Percentiles rank a stretch among this genome's conserved stretches.
These are phyloP conservation scores for Stomatorhinus ivindoensis DNA, from an alignment of 2,113 vertebrate genomes.

Conservation along the genomic window DNA sequence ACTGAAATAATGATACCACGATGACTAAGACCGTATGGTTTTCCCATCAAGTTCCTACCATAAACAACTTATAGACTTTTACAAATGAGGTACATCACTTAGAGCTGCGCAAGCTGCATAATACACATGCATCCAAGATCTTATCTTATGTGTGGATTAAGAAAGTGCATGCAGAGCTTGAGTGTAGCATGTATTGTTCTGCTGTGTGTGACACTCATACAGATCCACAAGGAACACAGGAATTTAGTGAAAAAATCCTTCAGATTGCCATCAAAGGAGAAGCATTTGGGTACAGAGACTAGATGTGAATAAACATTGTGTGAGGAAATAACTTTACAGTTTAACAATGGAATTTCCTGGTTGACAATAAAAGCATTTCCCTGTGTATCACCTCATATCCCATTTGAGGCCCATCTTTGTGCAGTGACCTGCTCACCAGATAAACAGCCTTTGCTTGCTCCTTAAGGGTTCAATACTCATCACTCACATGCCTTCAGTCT, in stretches of 20 bases:
- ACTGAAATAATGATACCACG: neutral
- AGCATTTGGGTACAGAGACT: conserved; percentile 48
- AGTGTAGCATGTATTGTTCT: conserved; percentile 53
- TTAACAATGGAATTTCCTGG: conserved; percentile 64
- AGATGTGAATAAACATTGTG: conserved; percentile 51
- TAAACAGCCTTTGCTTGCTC: neutral
- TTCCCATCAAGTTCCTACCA: neutral
- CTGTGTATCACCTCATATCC: conserved; percentile 36
- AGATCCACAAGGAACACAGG: conserved; percentile 44
- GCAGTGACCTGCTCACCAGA: neutral
- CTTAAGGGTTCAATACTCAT: neutral
- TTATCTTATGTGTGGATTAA: neutral
- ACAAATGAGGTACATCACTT: neutral
- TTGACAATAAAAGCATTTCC: conserved; percentile 61
- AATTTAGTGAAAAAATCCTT: conserved; percentile 52
- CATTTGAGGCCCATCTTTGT: neutral
- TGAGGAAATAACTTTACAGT: conserved; percentile 46
- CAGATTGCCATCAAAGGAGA: conserved; percentile 38
- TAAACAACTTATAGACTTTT: neutral
- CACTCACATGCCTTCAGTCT: neutral
- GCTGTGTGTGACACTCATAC: conserved; percentile 51
- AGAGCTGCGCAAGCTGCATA: neutral
- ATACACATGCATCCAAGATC: neutral
- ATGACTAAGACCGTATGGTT: neutral
- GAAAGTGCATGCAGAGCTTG: conserved; percentile 50